A percentile compares a stretch with the other conserved stretches of the same genome.
Conservation (phyloP, 2,888 invertebrate genomes). For the Hymenopus coronatus region DNA sequence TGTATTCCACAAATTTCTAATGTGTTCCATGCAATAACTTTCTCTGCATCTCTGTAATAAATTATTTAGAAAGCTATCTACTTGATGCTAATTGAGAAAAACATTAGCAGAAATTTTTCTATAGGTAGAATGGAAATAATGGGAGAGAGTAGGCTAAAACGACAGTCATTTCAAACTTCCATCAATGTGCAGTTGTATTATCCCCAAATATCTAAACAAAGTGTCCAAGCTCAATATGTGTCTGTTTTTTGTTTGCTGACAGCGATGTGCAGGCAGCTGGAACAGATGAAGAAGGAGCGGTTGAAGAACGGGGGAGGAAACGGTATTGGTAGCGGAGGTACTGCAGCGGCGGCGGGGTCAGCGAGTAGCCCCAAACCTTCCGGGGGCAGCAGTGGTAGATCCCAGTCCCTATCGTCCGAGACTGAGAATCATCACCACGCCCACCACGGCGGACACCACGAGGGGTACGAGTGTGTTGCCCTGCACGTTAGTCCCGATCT, state of each 20-base stretch:
- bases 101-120: no score
- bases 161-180: no score
- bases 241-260: constrained; percentile 40
- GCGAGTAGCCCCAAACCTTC: constrained; percentile 34
- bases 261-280: constrained; percentile 73
- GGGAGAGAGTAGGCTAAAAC: no score
- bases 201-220: background rate
- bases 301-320: constrained; percentile 55
- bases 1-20: no score
- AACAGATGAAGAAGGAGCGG: constrained; percentile 68
- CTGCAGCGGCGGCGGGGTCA: constrained; percentile 27
- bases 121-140: no score
- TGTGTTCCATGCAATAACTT: no score
- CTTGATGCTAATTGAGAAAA: no score
- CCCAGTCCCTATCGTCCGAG: background rate
- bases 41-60: no score
- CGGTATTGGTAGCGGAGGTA: constrained; percentile 35
- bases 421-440: background rate
- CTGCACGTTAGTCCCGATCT: constrained; percentile 78
- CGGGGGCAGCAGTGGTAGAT: constrained; percentile 37
- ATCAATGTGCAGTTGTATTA: no score
- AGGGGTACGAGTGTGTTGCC: constrained; percentile 70
- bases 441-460: constrained; percentile 29
- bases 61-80: no score
- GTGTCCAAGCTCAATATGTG: background rate